Base-by-base conservation (phyloP, 2,797 vertebrate genomes). In the Gouania willdenowi region DNA sequence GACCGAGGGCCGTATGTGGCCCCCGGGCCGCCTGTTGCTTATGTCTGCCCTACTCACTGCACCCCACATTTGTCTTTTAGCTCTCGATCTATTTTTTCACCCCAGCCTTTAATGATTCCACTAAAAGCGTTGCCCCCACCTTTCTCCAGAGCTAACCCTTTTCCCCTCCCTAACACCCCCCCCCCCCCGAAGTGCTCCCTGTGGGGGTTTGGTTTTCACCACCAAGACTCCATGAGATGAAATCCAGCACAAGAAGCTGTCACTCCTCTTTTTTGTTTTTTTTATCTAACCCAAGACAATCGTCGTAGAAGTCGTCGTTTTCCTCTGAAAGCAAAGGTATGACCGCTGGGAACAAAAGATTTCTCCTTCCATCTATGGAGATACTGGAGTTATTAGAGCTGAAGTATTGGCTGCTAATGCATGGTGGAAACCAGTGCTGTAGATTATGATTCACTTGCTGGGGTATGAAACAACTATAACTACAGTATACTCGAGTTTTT, bases 321-420 rank as follows among this genome's bases (percentile, higher is more conserved):
- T 57, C 19, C 1, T 29, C 53, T 41, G 54, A 29, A 68, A 20
- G 8, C 13, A 20, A 60, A 79, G 82, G 79, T 84, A 77, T 1
- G 31, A 8, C 8, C 3, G 5, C 16, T 27, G 1, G n/a, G n/a
- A n/a, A n/a, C n/a, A n/a, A 22, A 32, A 14, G 26, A 12, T 30
- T n/a, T 44, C n/a, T 7, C 7, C 17, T 9, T 3, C 0, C 12
- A 11, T 38, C 27, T 47, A 9, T 23, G 24, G 14, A 26, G 31
- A 17, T 3, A 4, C 8, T 2, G 0, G 7, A 6, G 26, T 13
- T 3, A 24, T 9, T 12, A 44, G n/a, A 3, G 11, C n/a, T 31
- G 1, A 6, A 5, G 3, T 6, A 16, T 26, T 14, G 5, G 8
- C 25, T 23, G 28, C 1, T 1, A 2, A 6, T 17, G 21, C 36